Conservation (phyloP, 2,888 invertebrate genomes). For the Agrochola circellaris region DNA sequence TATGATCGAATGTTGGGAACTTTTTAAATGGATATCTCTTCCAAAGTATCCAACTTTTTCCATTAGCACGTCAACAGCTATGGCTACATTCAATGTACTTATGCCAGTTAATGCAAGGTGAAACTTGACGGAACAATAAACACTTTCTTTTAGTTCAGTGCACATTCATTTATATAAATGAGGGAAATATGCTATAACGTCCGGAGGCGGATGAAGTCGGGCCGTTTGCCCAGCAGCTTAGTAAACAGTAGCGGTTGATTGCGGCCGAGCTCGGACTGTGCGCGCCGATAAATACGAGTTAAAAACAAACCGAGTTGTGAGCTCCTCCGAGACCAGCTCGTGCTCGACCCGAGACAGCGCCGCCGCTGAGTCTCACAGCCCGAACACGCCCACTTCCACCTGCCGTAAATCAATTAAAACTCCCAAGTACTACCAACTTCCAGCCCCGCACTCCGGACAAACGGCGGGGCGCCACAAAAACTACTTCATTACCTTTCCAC, state of each 20-base stretch:
- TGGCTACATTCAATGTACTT: slow-evolving; percentile 24
- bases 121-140: slow-evolving; percentile 41
- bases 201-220: slow-evolving; percentile 28
- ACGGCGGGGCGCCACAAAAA: slow-evolving; percentile 63
- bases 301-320: slow-evolving; percentile 70
- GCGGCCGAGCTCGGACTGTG: slow-evolving; percentile 62
- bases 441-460: slow-evolving; percentile 50
- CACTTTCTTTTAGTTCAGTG: slow-evolving; percentile 27
- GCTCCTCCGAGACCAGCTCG: slow-evolving; percentile 65
- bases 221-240: slow-evolving; percentile 59
- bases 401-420: slow-evolving; percentile 84
- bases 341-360: slow-evolving; percentile 58
- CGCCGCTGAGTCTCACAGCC: slow-evolving; percentile 51
- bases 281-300: slow-evolving; percentile 76
- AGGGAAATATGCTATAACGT: slow-evolving; percentile 47
- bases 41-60: slow-evolving; percentile 58
- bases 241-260: slow-evolving; percentile 70
- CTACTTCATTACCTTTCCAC: slow-evolving; percentile 66
- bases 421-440: slow-evolving; percentile 71
- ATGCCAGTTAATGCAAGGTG: slow-evolving; percentile 29
- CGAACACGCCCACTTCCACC: slow-evolving; percentile 67
- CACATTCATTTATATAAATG: slow-evolving; percentile 43
- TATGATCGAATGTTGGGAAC: slow-evolving; percentile 70
- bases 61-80: slow-evolving; percentile 56
- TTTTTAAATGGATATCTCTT: slow-evolving; percentile 61